A percentile compares a stretch with the other conserved stretches of the same genome.
These are phyloP conservation scores for Plestiodon gilberti DNA, from an alignment of 2,113 vertebrate species.

Conservation along the genomic window DNA sequence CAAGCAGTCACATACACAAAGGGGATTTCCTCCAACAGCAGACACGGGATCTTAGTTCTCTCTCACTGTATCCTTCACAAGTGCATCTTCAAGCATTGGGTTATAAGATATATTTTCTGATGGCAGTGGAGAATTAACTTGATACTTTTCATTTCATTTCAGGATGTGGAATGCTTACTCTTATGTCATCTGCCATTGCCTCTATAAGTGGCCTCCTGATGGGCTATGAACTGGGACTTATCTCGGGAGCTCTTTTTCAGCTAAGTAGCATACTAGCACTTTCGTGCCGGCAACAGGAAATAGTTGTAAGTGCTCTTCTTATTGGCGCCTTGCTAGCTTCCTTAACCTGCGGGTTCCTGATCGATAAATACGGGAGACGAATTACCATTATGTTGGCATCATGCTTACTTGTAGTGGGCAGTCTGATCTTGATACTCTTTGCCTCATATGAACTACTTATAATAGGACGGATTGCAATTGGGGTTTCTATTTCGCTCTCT, in stretches of 20 bases:
- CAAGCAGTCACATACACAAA: too few relatives aligned
- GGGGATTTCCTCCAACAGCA: too few relatives aligned
- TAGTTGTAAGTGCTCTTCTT: conserved; percentile 89
- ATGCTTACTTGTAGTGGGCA: conserved; percentile 83
- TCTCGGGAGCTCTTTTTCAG: conserved; percentile 93
- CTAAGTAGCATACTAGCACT: conserved; percentile 83
- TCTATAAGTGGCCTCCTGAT: conserved; percentile 92
- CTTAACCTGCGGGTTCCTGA: conserved; percentile 85
- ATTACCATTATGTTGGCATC: conserved; percentile 86
- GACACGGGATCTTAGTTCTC: too few relatives aligned
- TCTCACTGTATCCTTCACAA: not conserved
- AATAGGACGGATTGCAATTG: conserved; percentile 85
- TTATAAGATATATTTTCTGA: conserved; percentile 7
- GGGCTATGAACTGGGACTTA: conserved; percentile 93
- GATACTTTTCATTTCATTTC: conserved; percentile 44
- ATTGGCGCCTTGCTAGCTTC: conserved; percentile 90
- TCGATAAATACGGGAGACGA: conserved; percentile 91
- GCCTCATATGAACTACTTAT: conserved; percentile 81
- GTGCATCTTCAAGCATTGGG: not conserved
- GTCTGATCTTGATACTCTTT: conserved; percentile 76
- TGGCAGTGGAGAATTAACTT: conserved; percentile 13
- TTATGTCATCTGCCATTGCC: conserved; percentile 83
- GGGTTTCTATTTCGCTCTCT: conserved; percentile 90
- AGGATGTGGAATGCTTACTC: conserved; percentile 86
- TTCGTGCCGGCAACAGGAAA: conserved; percentile 89